These are phyloP conservation scores for Invenusta paracnida DNA, from an alignment of 2,888 invertebrate genomes.

Conservation along the genomic window DNA sequence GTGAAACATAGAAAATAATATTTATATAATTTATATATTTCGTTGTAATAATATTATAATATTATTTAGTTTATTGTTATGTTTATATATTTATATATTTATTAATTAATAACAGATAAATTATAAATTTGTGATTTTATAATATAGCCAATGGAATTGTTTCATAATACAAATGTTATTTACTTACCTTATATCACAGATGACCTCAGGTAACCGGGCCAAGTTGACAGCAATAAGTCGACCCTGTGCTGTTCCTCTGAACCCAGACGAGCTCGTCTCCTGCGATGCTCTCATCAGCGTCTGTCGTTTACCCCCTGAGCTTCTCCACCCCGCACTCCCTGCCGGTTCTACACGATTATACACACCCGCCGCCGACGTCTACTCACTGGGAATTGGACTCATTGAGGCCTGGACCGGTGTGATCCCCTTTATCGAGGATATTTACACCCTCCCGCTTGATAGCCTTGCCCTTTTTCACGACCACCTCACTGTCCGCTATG, in stretches of 20 bases:
- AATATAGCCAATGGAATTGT: too few relatives aligned
- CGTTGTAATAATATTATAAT: too few relatives aligned
- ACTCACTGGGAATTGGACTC: not conserved
- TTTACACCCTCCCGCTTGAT: not conserved
- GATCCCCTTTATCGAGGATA: not conserved
- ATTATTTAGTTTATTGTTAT: too few relatives aligned
- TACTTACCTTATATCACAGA: not conserved
- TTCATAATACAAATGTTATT: too few relatives aligned
- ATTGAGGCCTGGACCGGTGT: not conserved
- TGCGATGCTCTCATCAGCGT: not conserved
- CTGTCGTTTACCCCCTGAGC: not conserved
- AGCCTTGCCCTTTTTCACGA: not conserved
- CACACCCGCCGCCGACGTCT: not conserved
- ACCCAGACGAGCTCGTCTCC: not conserved
- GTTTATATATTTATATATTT: too few relatives aligned
- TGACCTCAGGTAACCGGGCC: not conserved
- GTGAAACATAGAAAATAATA: too few relatives aligned
- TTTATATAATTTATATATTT: too few relatives aligned
- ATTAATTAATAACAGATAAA: too few relatives aligned
- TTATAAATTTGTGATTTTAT: too few relatives aligned
- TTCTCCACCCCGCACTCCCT: not conserved
- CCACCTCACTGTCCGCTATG: not conserved
- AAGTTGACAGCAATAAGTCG: not conserved
- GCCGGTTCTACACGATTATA: not conserved
- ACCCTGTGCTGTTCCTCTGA: not conserved